These are phyloP conservation scores for Actinostola sp. DNA, from an alignment of 92 coral and sea anemone genomes.

Conservation along the genomic window DNA sequence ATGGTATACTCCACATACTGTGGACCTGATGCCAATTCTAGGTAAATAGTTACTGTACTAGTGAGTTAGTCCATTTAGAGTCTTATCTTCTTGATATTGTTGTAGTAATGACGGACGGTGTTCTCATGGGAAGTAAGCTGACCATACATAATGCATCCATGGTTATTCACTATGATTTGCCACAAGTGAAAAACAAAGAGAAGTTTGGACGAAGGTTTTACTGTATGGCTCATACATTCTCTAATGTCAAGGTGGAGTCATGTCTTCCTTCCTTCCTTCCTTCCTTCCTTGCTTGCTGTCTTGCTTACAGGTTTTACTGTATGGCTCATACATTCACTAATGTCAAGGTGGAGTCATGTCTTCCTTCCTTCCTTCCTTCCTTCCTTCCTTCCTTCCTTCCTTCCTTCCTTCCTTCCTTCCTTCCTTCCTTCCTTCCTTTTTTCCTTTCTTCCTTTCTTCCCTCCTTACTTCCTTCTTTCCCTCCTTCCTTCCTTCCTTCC, in stretches of 20 bases:
- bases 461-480: not conserved
- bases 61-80: not conserved
- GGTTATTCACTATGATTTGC: constrained; percentile 82
- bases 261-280: not conserved
- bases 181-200: constrained; percentile 55
- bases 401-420: not conserved
- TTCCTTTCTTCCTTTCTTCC: not conserved
- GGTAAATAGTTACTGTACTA: constrained; percentile 42
- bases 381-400: too few relatives aligned
- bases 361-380: not conserved
- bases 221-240: constrained; percentile 69
- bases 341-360: constrained; percentile 51
- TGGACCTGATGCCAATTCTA: constrained; percentile 75
- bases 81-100: not conserved
- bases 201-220: constrained; percentile 72
- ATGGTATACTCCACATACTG: constrained; percentile 92
- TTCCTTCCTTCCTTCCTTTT: too few relatives aligned
- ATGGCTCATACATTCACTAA: constrained; percentile 72
- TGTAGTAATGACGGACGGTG: constrained; percentile 89
- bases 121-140: constrained; percentile 53
- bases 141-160: constrained; percentile 84
- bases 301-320: constrained; percentile 67
- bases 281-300: not conserved
- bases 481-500: not conserved
- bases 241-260: constrained; percentile 59